These are phyloP conservation scores for Anguilla rostrata DNA, from an alignment of 2,113 vertebrate species.

Conservation along the genomic window DNA sequence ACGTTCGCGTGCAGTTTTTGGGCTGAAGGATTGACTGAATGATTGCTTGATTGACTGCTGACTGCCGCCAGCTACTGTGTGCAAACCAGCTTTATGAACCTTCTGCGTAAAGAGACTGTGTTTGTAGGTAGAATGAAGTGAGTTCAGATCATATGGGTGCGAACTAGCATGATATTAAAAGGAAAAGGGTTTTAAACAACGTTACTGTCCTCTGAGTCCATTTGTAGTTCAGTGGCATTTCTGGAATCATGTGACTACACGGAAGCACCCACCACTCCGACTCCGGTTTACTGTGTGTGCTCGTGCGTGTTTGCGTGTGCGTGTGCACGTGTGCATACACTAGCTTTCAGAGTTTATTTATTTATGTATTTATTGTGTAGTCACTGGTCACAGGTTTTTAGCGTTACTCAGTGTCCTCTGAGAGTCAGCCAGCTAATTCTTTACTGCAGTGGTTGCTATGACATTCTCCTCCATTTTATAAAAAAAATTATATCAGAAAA, in stretches of 20 bases:
- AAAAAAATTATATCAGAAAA: too few species aligned
- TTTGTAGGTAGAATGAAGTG: not conserved
- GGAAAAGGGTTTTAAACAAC: not conserved
- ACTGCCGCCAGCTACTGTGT: too few species aligned
- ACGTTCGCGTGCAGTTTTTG: not conserved
- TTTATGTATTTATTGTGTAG: too few species aligned
- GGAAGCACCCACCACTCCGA: not conserved
- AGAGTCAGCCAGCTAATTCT: too few species aligned
- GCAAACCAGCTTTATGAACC: not conserved
- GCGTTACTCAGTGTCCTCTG: too few species aligned
- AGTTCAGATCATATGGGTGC: not conserved
- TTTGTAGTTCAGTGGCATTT: constrained; percentile 10
- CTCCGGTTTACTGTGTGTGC: not conserved
- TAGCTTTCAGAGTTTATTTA: too few species aligned
- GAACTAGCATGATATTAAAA: constrained; percentile 20
- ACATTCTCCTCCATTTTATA: too few species aligned
- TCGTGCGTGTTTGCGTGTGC: not conserved
- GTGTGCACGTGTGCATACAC: too few species aligned
- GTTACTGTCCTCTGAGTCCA: not conserved
- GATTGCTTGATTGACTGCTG: not conserved
- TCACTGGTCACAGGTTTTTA: too few species aligned
- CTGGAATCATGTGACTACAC: not conserved
- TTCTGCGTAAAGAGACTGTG: not conserved
- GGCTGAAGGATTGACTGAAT: not conserved
- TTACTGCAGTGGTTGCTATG: too few species aligned